Conservation (phyloP, 2,797 vertebrate species). For the Rhyacichthys aspro region DNA sequence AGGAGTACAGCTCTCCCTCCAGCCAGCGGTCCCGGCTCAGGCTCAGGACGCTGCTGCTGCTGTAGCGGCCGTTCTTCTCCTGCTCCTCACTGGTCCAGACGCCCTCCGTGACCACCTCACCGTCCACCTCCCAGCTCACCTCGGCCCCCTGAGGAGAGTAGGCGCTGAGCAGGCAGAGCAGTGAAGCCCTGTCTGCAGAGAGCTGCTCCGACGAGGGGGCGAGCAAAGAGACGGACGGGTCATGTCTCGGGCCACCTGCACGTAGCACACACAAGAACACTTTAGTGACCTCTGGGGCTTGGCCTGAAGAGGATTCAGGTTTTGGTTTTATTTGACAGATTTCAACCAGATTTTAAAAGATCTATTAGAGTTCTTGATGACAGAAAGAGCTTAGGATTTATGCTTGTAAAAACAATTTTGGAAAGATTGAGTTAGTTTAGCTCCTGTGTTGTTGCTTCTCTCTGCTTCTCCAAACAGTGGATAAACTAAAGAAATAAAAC, state of each 20-base stretch:
- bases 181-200: conserved; percentile 33
- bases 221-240: conserved; percentile 48
- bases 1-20: conserved; percentile 39
- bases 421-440: too few species aligned
- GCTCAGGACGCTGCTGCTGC: conserved; percentile 50
- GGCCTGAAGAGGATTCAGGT: too few species aligned
- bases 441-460: too few species aligned
- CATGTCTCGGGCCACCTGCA: conserved; percentile 35
- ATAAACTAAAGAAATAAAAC: too few species aligned
- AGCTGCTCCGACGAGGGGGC: conserved; percentile 50
- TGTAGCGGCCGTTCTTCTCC: conserved; percentile 43
- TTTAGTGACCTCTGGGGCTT: background rate
- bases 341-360: too few species aligned
- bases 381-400: background rate
- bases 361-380: background rate
- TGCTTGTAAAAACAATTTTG: background rate
- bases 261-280: conserved; percentile 19
- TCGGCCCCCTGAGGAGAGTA: conserved; percentile 54
- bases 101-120: conserved; percentile 34
- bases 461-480: too few species aligned
- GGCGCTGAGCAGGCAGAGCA: conserved; percentile 55
- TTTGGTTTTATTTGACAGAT: too few species aligned
- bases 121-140: conserved; percentile 54
- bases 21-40: conserved; percentile 39
- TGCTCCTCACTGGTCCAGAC: conserved; percentile 43